phyloP scores from a whole-genome alignment of 2,888 invertebrate species.

The Drosophila infuscata region DNA sequence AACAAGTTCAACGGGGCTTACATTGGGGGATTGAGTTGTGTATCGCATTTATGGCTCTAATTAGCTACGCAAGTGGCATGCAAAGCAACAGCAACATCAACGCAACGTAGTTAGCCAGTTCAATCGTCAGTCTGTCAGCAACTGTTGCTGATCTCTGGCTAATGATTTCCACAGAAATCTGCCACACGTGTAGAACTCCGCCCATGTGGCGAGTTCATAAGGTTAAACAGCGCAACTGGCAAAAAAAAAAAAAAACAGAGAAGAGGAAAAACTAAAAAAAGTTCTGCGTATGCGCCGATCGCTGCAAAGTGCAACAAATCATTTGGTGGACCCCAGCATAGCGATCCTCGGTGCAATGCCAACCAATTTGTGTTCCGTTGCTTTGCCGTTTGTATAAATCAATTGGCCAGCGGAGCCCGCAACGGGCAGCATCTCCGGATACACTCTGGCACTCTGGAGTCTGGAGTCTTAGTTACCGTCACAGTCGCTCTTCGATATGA shows the following conservation, averaged over 20 bases:
- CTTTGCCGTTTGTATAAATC: slow-evolving; percentile 81
- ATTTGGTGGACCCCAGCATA: slow-evolving; percentile 43
- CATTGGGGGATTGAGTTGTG: slow-evolving; percentile 62
- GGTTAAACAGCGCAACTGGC: slow-evolving; percentile 72
- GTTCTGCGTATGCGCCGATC: slow-evolving; percentile 80
- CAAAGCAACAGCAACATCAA: slow-evolving; percentile 59
- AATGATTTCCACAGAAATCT: slow-evolving; percentile 67
- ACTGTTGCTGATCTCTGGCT: slow-evolving; percentile 53
- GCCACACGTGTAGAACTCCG: slow-evolving; percentile 50
- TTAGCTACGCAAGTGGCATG: slow-evolving; percentile 84
- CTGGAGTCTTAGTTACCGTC: slow-evolving; percentile 35
- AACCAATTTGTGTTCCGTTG: slow-evolving; percentile 82
- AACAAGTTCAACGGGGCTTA: slow-evolving; percentile 43
- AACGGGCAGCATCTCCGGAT: slow-evolving; percentile 12
- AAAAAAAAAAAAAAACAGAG: not conserved
- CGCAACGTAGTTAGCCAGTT: not conserved
- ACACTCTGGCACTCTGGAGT: slow-evolving; percentile 3
- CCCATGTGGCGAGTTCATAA: slow-evolving; percentile 74
- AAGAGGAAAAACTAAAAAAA: slow-evolving; percentile 1
- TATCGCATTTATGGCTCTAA: slow-evolving; percentile 79
- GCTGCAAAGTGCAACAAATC: slow-evolving; percentile 74
- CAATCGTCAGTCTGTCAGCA: slow-evolving; percentile 9
- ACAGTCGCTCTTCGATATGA: slow-evolving; percentile 69
- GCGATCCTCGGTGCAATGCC: slow-evolving; percentile 46
- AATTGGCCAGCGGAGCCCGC: slow-evolving; percentile 62